These are phyloP conservation scores for Malthinus seriepunctatus DNA, from an alignment of 2,888 invertebrate genomes.

Conservation along the genomic window DNA sequence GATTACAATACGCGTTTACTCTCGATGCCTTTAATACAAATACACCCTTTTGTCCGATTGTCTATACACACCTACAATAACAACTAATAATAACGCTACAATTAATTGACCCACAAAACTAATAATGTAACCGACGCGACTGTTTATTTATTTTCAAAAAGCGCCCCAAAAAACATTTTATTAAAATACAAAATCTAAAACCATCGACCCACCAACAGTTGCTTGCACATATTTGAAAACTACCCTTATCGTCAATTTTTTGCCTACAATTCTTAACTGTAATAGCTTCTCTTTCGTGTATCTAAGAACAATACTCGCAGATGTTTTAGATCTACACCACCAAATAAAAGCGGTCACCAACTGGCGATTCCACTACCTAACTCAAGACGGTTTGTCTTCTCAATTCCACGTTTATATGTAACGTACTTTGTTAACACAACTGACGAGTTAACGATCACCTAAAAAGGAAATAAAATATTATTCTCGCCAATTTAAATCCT, in stretches of 20 bases:
- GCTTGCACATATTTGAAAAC: constrained; percentile 19
- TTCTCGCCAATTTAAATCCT: no score
- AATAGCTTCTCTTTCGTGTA: constrained; percentile 49
- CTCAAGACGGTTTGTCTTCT: constrained; percentile 17
- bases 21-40: constrained; percentile 29
- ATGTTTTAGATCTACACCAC: constrained; percentile 39
- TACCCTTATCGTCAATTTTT: constrained; percentile 42
- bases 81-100: constrained; percentile 8
- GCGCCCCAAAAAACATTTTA: neutral
- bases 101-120: neutral
- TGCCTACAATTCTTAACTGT: constrained; percentile 46
- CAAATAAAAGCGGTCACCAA: constrained; percentile 27
- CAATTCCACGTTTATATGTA: constrained; percentile 21
- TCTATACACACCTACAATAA: constrained; percentile 28
- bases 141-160: neutral
- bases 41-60: constrained; percentile 27
- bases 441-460: neutral
- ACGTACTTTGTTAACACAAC: no score
- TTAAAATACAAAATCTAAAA: no score
- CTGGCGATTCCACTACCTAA: constrained; percentile 21
- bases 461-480: no score
- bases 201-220: constrained; percentile 18
- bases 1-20: constrained; percentile 37
- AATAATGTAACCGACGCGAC: neutral
- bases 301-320: constrained; percentile 48